phyloP scores from a whole-genome alignment of 2,113 vertebrate genomes.

The Lutjanus erythropterus region DNA sequence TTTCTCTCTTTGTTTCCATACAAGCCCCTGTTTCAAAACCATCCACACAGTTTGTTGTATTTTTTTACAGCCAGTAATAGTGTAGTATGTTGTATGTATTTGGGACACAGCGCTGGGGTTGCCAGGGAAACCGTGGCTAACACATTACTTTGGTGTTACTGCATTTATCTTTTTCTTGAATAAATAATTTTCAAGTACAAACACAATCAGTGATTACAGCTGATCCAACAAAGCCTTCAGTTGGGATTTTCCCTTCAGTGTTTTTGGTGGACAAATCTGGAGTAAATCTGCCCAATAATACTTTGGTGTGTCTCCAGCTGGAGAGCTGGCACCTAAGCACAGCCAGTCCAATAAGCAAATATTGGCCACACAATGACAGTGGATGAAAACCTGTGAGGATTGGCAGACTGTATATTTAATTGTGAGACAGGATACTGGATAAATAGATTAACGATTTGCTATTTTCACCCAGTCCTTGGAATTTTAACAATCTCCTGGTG shows the following conservation, averaged over 20 bases:
- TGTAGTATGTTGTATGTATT: not conserved
- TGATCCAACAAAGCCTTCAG: slow-evolving; percentile 59
- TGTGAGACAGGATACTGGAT: slow-evolving; percentile 30
- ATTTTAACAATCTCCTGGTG: slow-evolving; percentile 39
- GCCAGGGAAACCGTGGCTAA: slow-evolving; percentile 26
- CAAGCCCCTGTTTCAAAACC: not conserved
- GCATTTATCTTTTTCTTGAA: slow-evolving; percentile 34
- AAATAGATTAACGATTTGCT: slow-evolving; percentile 53
- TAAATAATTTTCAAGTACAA: slow-evolving; percentile 41
- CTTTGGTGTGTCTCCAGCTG: slow-evolving; percentile 55
- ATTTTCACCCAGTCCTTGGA: slow-evolving; percentile 48
- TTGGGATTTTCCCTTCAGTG: slow-evolving; percentile 41
- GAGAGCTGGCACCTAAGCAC: slow-evolving; percentile 40
- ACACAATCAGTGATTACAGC: slow-evolving; percentile 53
- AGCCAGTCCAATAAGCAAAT: slow-evolving; percentile 44
- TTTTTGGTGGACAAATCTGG: slow-evolving; percentile 52
- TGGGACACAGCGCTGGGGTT: slow-evolving; percentile 4
- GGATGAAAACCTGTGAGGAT: slow-evolving; percentile 37
- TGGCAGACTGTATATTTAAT: slow-evolving; percentile 49
- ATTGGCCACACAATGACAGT: slow-evolving; percentile 48
- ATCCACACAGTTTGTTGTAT: slow-evolving; percentile 6
- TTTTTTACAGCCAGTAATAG: too few species aligned
- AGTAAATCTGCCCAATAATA: slow-evolving; percentile 48
- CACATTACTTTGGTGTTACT: slow-evolving; percentile 15
- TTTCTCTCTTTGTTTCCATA: not conserved